Conservation (phyloP, 2,113 vertebrate genomes). For the Acanthochromis polyacanthus region DNA sequence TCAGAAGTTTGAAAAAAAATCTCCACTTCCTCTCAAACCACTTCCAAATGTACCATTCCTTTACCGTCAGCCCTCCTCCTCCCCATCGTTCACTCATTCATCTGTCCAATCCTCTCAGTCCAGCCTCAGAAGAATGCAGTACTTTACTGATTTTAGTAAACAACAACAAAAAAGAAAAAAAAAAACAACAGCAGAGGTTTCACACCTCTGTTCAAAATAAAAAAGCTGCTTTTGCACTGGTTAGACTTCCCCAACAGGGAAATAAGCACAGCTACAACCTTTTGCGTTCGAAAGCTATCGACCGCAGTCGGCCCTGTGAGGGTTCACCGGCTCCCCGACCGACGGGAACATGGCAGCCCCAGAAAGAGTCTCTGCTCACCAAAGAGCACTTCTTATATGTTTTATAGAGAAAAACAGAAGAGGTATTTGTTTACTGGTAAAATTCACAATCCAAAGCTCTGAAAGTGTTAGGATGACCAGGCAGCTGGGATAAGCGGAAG, state of each 20-base stretch:
- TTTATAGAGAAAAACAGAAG: conserved; percentile 75
- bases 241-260: conserved; percentile 77
- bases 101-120: conserved; percentile 58
- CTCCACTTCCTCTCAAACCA: conserved; percentile 76
- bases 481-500: conserved; percentile 80
- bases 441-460: conserved; percentile 81
- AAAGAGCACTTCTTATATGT: conserved; percentile 81
- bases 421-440: conserved; percentile 84
- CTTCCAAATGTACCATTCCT: conserved; percentile 83
- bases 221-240: conserved; percentile 84
- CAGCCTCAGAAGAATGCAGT: conserved; percentile 79
- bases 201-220: conserved; percentile 81
- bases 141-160: conserved; percentile 83
- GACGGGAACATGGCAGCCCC: conserved; percentile 45
- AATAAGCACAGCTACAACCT: conserved; percentile 80
- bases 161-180: conserved; percentile 76
- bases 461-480: conserved; percentile 77
- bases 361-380: conserved; percentile 72
- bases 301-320: conserved; percentile 56
- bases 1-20: conserved; percentile 71
- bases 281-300: conserved; percentile 45
- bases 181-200: conserved; percentile 79
- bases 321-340: conserved; percentile 36
- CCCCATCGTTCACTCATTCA: conserved; percentile 57
- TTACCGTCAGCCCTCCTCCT: conserved; percentile 42